Conservation (phyloP, 2,113 vertebrate genomes). For the Vombatus ursinus region DNA sequence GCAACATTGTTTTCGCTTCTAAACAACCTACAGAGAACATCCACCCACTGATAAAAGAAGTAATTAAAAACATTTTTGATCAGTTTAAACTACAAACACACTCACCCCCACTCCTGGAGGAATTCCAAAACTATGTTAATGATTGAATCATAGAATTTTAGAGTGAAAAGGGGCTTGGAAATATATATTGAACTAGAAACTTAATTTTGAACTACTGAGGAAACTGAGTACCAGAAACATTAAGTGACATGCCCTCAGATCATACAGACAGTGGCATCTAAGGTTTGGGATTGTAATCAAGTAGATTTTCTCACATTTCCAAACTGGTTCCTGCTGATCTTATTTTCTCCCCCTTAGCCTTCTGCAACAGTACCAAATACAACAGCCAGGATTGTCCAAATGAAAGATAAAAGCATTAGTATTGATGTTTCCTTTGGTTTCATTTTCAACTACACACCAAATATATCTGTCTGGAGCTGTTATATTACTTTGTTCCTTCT, state of each 20-base stretch:
- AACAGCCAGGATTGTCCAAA: background rate
- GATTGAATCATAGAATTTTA: background rate
- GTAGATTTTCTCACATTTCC: conserved; percentile 17
- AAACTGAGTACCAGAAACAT: background rate
- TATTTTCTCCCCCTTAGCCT: conserved; percentile 18
- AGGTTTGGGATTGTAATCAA: background rate
- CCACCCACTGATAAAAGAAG: background rate
- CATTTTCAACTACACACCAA: background rate
- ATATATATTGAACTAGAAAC: background rate
- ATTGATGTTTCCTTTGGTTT: background rate
- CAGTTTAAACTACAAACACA: background rate
- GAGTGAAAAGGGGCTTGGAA: background rate
- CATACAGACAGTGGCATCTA: background rate
- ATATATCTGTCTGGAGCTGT: background rate
- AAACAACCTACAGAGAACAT: background rate
- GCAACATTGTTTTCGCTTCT: conserved; percentile 29
- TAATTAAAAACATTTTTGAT: conserved; percentile 33
- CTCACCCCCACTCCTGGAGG: background rate
- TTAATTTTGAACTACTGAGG: background rate
- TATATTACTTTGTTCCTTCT: conserved; percentile 22
- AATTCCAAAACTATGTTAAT: background rate
- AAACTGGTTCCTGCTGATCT: conserved; percentile 22
- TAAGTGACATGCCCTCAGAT: background rate
- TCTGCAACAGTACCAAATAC: background rate
- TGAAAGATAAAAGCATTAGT: conserved; percentile 24